Base-by-base conservation (phyloP, 2,888 invertebrate genomes). In the Oligia fasciuncula region DNA sequence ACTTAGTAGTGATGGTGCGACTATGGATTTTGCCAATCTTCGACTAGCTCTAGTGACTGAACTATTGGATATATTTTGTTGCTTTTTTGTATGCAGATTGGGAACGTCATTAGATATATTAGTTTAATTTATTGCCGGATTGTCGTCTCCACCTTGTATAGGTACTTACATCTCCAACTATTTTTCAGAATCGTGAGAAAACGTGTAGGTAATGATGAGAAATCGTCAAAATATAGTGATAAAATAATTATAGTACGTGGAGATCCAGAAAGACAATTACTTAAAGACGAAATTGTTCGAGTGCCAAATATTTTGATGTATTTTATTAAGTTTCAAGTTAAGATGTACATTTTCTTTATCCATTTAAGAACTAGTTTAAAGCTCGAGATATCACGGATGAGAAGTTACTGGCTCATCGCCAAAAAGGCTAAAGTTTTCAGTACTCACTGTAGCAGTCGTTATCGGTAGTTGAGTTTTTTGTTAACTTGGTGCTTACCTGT, bases 401-500 rank as follows among this genome's bases (percentile, higher is more conserved):
- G 35, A 60, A 65, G 46, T 23, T 29, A 14, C 40, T 83, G 77
- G 84, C 63, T 3, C 6, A 11, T 29, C 0, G 73, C 83, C 84
- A 83, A 86, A 84, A 71, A 60, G 66, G 43, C 62, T n/a, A 17
- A 76, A 73, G 70, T 76, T 83, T 83, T 70, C n/a, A 57, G 73
- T 80, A 83, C 84, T 80, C 72, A 77, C 83, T 72, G 11, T 60
- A 60, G 40, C 40, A 40, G 29, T n/a, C 57, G 35, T 66, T 57
- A 81, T 51, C 65, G 43, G 57, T 43, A 66, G 57, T 63, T 1
- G 49, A 70, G 46, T 63, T 13, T 60, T 72, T 62, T 65, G 62
- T 80, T 35, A 77, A 74, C 17, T 68, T 35, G 35, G 46, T 60
- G 76, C 85, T 86, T 85, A 85, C 85, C 85, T 85, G 85, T 67